Evolutionary conservation across 2,797 vertebrate species (phyloP), one percentile per base, ranked within the genome.

Genomic region (Denticeps clupeoides): DNA sequence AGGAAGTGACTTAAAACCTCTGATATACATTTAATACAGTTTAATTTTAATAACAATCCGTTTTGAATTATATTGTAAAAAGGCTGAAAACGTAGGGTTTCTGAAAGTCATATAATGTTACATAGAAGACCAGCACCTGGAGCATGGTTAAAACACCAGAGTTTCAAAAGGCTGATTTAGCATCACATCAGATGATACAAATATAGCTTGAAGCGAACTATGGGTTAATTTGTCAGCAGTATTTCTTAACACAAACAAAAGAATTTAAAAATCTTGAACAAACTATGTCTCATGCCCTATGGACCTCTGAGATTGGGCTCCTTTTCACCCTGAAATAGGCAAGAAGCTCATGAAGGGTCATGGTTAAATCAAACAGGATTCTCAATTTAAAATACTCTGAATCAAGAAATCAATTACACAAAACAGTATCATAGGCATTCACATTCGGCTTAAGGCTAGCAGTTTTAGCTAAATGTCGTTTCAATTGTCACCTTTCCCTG

Each of bases 401-500:
- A 41, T 40, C 44, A 43, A 18, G 45, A 40, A 55, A 38, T 64
- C 46, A 45, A 47, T 47, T 41, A 26, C 26, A 56, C 53, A 53
- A 55, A 68, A 38, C 41, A 28, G 41, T 49, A 54, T 60, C 33
- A 42, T 43, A 56, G 59, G 55, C 48, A 22, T 67, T 67, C 67
- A 67, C 64, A 70, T 64, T 72, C 56, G 68, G 59, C 55, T 21
- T 53, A 52, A 38, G 21, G 60, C 62, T 61, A 64, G 60, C 37
- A 53, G 41, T 65, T 56, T 57, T 53, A 59, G 62, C 60, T 42
- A 48, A 24, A 51, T 50, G 63, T 64, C 49, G 42, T 56, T 52
- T 58, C 26, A 49, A 38, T 48, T 50, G 16, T 75, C 64, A 55
- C 69, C 82, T 72, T 82, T 84, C 65, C 76, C 77, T 83, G 70